These are phyloP conservation scores for Karalla daura DNA, from an alignment of 2,797 vertebrate species.

Conservation along the genomic window DNA sequence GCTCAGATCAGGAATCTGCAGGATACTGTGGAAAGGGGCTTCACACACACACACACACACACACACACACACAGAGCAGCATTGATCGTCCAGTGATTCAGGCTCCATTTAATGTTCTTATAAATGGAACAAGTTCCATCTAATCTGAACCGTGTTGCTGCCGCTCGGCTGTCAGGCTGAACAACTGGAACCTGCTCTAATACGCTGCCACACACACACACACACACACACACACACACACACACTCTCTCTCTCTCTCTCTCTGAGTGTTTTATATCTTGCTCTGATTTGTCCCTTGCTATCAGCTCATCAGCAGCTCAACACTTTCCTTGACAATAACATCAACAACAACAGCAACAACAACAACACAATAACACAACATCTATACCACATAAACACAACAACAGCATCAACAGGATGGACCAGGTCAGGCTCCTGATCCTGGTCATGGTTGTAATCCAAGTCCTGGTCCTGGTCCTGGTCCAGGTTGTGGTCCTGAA, in stretches of 20 bases:
- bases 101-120: conserved; percentile 72
- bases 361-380: too few relatives aligned
- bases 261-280: not conserved
- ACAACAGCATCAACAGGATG: too few relatives aligned
- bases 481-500: too few relatives aligned
- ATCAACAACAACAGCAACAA: too few relatives aligned
- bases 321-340: too few relatives aligned
- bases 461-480: too few relatives aligned
- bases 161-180: conserved; percentile 51
- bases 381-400: too few relatives aligned
- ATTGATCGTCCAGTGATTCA: conserved; percentile 67
- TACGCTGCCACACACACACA: conserved; percentile 43
- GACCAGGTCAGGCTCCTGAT: too few relatives aligned
- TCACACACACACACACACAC: conserved; percentile 34
- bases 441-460: too few relatives aligned
- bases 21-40: too few relatives aligned
- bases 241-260: conserved; percentile 13
- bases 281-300: conserved; percentile 1
- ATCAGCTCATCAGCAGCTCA: too few relatives aligned
- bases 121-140: conserved; percentile 73
- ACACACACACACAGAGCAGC: conserved; percentile 31
- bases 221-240: conserved; percentile 38
- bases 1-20: too few relatives aligned
- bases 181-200: conserved; percentile 62
- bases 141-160: conserved; percentile 60